Conservation (phyloP, 64 coral and sea anemone genomes). For the Montipora foliosa region DNA sequence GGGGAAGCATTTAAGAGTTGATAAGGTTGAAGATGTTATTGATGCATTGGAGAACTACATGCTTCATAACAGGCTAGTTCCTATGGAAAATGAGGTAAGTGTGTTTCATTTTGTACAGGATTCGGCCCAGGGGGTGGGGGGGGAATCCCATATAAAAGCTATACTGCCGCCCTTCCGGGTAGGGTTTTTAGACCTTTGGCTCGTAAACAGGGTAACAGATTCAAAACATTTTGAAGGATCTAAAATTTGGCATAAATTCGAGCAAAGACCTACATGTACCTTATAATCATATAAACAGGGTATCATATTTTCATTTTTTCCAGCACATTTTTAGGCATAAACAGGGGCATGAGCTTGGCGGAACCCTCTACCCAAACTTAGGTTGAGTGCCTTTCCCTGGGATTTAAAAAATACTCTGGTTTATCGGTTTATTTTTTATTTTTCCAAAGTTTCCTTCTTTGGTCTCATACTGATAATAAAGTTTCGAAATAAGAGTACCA, state of each 20-base stretch:
- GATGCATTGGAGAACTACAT: slow-evolving; percentile 41
- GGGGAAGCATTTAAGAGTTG: slow-evolving; percentile 32
- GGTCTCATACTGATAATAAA: slow-evolving; percentile 32
- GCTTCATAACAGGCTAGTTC: slow-evolving; percentile 36
- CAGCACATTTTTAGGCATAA: slow-evolving; percentile 22
- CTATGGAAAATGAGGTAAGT: slow-evolving; percentile 31
- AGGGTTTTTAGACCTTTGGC: slow-evolving; percentile 32
- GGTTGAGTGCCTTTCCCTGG: neutral
- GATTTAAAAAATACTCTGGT: slow-evolving; percentile 13
- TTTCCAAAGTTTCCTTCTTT: slow-evolving; percentile 30
- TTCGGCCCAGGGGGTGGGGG: neutral
- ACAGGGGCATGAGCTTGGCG: slow-evolving; percentile 6
- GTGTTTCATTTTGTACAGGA: slow-evolving; percentile 3
- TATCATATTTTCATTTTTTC: slow-evolving; percentile 22
- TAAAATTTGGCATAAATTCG: slow-evolving; percentile 16
- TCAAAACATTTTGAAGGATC: neutral
- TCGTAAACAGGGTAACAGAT: slow-evolving; percentile 24
- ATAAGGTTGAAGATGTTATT: slow-evolving; percentile 24
- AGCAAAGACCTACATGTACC: slow-evolving; percentile 10
- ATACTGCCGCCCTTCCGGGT: slow-evolving; percentile 30
- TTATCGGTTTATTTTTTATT: slow-evolving; percentile 24
- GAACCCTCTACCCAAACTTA: slow-evolving; percentile 24
- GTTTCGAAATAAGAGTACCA: slow-evolving; percentile 32
- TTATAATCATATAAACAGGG: slow-evolving; percentile 38
- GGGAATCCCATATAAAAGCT: slow-evolving; percentile 27